phyloP scores from a whole-genome alignment of 2,113 vertebrate species.

The Anarrhichthys ocellatus region DNA sequence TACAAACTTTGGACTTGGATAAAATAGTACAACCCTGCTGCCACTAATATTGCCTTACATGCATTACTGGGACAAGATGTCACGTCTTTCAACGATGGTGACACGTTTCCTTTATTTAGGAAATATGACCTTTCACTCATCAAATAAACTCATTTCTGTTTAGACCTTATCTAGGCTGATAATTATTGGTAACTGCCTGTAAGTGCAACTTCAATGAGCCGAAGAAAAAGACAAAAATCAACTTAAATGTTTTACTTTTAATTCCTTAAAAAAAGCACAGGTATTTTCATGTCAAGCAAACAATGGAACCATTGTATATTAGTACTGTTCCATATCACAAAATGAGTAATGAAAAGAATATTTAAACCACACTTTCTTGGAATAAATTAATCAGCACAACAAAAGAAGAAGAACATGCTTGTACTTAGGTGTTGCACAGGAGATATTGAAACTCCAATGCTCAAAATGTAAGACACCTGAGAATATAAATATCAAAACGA shows the following conservation, averaged over 20 bases:
- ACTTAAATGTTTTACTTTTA: constrained; percentile 73
- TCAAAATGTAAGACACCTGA: constrained; percentile 82
- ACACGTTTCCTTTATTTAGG: neutral
- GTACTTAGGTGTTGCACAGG: constrained; percentile 75
- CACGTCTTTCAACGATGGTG: neutral
- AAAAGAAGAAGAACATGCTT: constrained; percentile 77
- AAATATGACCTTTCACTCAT: neutral
- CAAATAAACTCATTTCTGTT: neutral
- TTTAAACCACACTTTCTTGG: constrained; percentile 79
- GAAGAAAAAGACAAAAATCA: constrained; percentile 6
- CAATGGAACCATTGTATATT: constrained; percentile 77
- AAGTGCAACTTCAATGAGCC: neutral
- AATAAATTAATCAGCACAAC: constrained; percentile 85
- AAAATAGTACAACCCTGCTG: neutral
- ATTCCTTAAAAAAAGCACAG: constrained; percentile 78
- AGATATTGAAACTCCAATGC: constrained; percentile 76
- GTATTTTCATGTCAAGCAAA: constrained; percentile 83
- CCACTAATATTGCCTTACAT: neutral
- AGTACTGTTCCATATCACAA: constrained; percentile 82
- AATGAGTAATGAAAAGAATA: constrained; percentile 78
- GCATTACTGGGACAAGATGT: neutral
- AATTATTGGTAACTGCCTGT: neutral
- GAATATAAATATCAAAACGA: constrained; percentile 84
- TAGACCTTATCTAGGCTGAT: neutral
- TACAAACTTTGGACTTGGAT: neutral